Conservation (phyloP, 2,888 invertebrate species). For the Cheilosia grossa region DNA sequence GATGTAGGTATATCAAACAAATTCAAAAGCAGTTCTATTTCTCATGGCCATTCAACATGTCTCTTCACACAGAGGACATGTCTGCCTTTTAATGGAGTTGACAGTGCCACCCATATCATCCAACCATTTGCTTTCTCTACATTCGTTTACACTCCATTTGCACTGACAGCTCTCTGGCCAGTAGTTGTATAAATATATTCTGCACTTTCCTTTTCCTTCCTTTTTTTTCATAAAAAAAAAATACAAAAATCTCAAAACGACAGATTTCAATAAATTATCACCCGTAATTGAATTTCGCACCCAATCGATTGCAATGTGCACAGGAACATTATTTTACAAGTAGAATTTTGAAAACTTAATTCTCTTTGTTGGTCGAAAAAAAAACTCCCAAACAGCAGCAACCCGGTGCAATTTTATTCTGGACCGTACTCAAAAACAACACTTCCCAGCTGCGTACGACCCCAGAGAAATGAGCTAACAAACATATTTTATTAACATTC, state of each 20-base stretch:
- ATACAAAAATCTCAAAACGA: conserved; percentile 23
- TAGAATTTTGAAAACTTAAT: conserved; percentile 19
- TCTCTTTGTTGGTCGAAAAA: conserved; percentile 4
- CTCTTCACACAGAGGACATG: conserved; percentile 1
- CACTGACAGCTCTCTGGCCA: conserved; percentile 21
- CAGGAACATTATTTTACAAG: conserved; percentile 12
- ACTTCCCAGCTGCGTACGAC: conserved; percentile 52
- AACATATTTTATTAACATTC: conserved; percentile 64
- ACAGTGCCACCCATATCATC: background rate
- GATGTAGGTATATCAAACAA: background rate
- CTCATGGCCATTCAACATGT: conserved; percentile 1
- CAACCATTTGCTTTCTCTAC: background rate
- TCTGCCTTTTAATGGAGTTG: conserved; percentile 12
- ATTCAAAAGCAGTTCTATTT: background rate
- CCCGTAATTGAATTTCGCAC: conserved; percentile 35
- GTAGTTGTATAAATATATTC: conserved; percentile 4
- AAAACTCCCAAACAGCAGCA: conserved; percentile 6
- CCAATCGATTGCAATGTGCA: conserved; percentile 40
- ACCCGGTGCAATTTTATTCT: conserved; percentile 38
- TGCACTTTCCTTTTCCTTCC: conserved; percentile 13
- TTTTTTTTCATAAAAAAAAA: background rate
- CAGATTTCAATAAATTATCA: conserved; percentile 46
- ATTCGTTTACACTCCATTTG: conserved; percentile 26
- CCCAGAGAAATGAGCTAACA: conserved; percentile 44
- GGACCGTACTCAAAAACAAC: conserved; percentile 63